Percentiles rank a stretch among this genome's conserved stretches.
Evolutionary conservation across 1,140 invertebrate species (phyloP).

Genomic region (Drosophila obscura): DNA sequence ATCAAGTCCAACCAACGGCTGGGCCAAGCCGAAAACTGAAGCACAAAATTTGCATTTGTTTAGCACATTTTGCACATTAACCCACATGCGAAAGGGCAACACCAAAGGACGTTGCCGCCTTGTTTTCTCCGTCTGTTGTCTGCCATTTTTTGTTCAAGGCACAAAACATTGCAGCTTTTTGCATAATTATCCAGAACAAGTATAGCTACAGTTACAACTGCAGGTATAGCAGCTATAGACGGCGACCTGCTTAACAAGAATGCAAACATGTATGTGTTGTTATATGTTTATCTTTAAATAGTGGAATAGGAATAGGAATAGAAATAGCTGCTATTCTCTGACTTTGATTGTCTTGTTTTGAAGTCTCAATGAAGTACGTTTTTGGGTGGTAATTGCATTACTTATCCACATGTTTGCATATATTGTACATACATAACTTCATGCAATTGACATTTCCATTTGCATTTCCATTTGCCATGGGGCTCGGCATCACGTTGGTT

Average conservation of each 20-base stretch:
- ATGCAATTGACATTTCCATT: conserved; percentile 8
- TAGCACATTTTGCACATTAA: conserved; percentile 80
- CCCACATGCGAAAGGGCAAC: conserved; percentile 59
- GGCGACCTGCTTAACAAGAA: conserved; percentile 59
- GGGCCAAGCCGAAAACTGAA: conserved; percentile 25
- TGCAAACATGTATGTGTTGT: not conserved
- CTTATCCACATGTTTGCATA: not conserved
- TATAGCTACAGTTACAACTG: conserved; percentile 5
- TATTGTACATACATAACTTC: not conserved
- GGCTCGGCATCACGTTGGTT: too few relatives aligned
- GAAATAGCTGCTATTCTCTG: not conserved
- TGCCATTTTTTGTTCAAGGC: conserved; percentile 47
- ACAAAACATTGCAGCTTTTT: conserved; percentile 66
- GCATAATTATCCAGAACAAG: conserved; percentile 72
- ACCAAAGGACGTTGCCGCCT: conserved; percentile 17
- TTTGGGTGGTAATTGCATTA: conserved; percentile 33
- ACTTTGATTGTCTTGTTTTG: conserved; percentile 12
- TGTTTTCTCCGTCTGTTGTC: conserved; percentile 62
- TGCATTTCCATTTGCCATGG: conserved; percentile 15
- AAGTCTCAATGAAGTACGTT: conserved; percentile 34
- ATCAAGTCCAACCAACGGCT: too few relatives aligned
- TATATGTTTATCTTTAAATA: too few relatives aligned
- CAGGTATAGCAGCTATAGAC: conserved; percentile 4
- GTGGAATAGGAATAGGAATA: too few relatives aligned
- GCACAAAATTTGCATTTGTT: conserved; percentile 55